phyloP scores from a whole-genome alignment of 30 jellyfish, hydroid and myxozoan species.

The Turritopsis dohrnii region DNA sequence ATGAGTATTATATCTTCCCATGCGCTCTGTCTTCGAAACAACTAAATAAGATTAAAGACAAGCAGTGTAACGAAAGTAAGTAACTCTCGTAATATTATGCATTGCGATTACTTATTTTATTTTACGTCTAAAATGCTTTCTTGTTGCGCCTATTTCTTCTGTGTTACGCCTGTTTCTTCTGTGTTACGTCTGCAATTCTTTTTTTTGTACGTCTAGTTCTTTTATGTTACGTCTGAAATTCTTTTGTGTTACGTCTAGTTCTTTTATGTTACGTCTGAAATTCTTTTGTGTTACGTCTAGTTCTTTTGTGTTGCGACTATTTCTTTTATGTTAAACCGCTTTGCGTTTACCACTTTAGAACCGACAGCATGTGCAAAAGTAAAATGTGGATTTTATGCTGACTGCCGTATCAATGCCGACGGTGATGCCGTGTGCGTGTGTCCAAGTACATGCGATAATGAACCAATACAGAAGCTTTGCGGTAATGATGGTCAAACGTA shows the following conservation, averaged over 20 bases:
- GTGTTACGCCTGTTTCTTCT: background rate
- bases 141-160: background rate
- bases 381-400: conserved; percentile 70
- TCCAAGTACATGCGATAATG: conserved; percentile 46
- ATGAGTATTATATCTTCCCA: conserved; percentile 82
- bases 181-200: background rate
- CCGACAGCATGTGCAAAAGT: conserved; percentile 75
- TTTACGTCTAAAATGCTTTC: background rate
- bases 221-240: background rate
- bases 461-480: conserved; percentile 45
- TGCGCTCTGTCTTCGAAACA: conserved; percentile 66
- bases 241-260: background rate
- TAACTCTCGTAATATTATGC: background rate
- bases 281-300: background rate
- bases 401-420: conserved; percentile 50
- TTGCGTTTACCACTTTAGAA: too few relatives aligned
- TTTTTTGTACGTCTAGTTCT: background rate
- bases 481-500: conserved; percentile 96
- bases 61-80: conserved; percentile 75
- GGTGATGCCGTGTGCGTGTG: conserved; percentile 80
- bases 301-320: background rate
- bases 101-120: background rate
- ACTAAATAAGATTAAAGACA: conserved; percentile 48
- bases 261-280: background rate
- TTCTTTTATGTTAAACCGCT: too few relatives aligned